Percentiles rank a stretch among this genome's conserved stretches.
phyloP scores from a whole-genome alignment of 1,140 invertebrate species.

The Colletes latitarsis region DNA sequence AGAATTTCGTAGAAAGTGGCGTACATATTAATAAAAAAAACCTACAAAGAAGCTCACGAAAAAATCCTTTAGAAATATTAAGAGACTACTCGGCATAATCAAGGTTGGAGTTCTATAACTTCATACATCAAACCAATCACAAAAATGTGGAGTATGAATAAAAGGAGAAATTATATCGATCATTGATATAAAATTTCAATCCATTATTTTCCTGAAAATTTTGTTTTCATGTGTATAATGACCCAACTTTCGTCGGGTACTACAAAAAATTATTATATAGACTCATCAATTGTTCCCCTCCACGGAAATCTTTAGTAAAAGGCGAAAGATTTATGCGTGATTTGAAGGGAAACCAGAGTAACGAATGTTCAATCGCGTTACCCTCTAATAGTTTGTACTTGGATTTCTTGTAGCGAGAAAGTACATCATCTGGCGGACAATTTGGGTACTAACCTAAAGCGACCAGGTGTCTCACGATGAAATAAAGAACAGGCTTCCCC shows the following conservation, averaged over 20 bases:
- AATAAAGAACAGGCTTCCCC: too few species aligned
- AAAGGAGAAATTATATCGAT: slow-evolving; percentile 43
- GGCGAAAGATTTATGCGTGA: slow-evolving; percentile 66
- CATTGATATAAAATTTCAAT: background rate
- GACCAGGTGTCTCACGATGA: too few species aligned
- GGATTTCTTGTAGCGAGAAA: slow-evolving; percentile 16
- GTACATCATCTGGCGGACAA: slow-evolving; percentile 36
- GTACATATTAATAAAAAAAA: too few species aligned
- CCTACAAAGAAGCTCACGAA: too few species aligned
- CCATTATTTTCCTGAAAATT: slow-evolving; percentile 31
- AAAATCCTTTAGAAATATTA: too few species aligned
- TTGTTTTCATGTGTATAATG: slow-evolving; percentile 9
- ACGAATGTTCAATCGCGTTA: slow-evolving; percentile 37
- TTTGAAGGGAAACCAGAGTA: slow-evolving; percentile 64
- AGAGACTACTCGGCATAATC: too few species aligned
- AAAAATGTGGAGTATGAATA: slow-evolving; percentile 43
- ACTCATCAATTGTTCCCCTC: slow-evolving; percentile 64
- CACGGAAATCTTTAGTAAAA: slow-evolving; percentile 71
- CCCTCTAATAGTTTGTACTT: slow-evolving; percentile 10
- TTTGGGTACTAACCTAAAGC: too few species aligned
- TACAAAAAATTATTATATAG: slow-evolving; percentile 47
- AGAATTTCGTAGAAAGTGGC: too few species aligned
- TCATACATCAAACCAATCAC: background rate
- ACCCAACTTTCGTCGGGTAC: slow-evolving; percentile 41
- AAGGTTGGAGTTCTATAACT: too few species aligned